These are phyloP conservation scores for Lobophora halterata DNA, from an alignment of 2,888 invertebrate genomes.

Conservation along the genomic window DNA sequence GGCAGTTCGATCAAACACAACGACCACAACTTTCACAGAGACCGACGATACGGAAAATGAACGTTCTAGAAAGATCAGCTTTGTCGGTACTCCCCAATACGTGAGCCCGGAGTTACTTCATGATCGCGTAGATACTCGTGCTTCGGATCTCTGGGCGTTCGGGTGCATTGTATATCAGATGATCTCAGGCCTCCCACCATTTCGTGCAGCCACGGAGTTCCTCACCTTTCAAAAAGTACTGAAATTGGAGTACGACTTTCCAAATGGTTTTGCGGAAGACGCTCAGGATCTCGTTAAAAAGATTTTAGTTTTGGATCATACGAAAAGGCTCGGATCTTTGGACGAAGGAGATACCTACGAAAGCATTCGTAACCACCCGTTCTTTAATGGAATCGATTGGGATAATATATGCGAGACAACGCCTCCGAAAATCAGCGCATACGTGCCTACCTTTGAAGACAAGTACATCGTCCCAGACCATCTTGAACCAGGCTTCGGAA, in stretches of 20 bases:
- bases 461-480: slow-evolving; percentile 87
- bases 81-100: slow-evolving; percentile 99
- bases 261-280: slow-evolving; percentile 92
- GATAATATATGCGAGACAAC: slow-evolving; percentile 87
- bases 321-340: slow-evolving; percentile 89
- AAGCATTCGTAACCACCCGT: slow-evolving; percentile 91
- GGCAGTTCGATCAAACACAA: slow-evolving; percentile 46
- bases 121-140: slow-evolving; percentile 86
- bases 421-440: slow-evolving; percentile 91
- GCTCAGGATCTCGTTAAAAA: slow-evolving; percentile 94
- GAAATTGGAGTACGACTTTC: slow-evolving; percentile 94
- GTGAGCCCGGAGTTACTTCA: slow-evolving; percentile 98
- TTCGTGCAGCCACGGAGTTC: slow-evolving; percentile 95
- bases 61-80: slow-evolving; percentile 87
- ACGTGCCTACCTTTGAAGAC: slow-evolving; percentile 87
- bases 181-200: slow-evolving; percentile 95
- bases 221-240: slow-evolving; percentile 97
- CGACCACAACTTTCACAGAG: too few relatives aligned
- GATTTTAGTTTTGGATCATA: slow-evolving; percentile 90
- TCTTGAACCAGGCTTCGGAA: slow-evolving; percentile 93
- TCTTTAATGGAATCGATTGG: slow-evolving; percentile 93
- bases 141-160: slow-evolving; percentile 97
- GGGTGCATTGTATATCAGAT: slow-evolving; percentile 99
- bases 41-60: slow-evolving; percentile 65
- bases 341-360: slow-evolving; percentile 87